Percentiles rank a stretch among this genome's conserved stretches.
phyloP scores from a whole-genome alignment of 2,888 invertebrate species.

The Nemoura dubitans region DNA sequence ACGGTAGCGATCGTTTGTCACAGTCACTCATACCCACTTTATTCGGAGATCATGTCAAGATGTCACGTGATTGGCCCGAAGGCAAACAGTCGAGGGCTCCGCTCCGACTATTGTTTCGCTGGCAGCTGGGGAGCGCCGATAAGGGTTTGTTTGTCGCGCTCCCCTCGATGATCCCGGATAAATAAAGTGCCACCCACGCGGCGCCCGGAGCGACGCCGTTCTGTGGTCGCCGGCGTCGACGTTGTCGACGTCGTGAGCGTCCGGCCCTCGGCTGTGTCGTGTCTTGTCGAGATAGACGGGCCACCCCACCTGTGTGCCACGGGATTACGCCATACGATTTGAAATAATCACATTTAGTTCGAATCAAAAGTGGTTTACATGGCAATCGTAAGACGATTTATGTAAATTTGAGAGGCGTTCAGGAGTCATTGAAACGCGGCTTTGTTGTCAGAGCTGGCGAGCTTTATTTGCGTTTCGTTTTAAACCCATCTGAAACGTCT shows the following conservation, averaged over 20 bases:
- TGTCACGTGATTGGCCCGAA: background rate
- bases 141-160: background rate
- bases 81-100: background rate
- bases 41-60: background rate
- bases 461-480: background rate
- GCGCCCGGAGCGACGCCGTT: background rate
- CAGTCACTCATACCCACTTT: background rate
- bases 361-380: background rate
- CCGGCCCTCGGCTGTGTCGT: too few species aligned
- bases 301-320: background rate
- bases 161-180: background rate
- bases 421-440: background rate
- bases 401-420: background rate
- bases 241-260: background rate
- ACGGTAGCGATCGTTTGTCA: background rate
- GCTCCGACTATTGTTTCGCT: background rate
- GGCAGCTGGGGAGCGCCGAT: background rate
- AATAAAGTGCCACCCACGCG: background rate
- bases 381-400: background rate
- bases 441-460: background rate
- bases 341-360: slow-evolving; percentile 1
- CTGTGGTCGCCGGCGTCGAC: too few species aligned
- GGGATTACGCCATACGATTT: background rate
- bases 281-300: background rate
- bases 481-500: background rate